Evolutionary conservation across 2,888 invertebrate species (phyloP).

Genomic region (Drosophila rubida): DNA sequence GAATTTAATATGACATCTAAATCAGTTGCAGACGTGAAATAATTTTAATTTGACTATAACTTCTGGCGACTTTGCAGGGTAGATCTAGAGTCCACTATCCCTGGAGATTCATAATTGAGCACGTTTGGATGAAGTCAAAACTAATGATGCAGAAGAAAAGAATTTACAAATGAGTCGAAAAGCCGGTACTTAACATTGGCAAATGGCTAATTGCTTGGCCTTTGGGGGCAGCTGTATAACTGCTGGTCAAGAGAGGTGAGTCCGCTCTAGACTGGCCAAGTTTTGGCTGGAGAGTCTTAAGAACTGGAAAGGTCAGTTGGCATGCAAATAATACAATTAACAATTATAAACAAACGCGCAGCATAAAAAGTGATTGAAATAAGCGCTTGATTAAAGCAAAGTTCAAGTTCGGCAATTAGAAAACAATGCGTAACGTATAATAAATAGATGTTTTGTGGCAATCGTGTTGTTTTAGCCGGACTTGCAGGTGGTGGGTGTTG

Average conservation of each 20-base stretch:
- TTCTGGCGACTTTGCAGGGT: slow-evolving; percentile 2
- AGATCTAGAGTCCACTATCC: slow-evolving; percentile 9
- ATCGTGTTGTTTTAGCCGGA: slow-evolving; percentile 33
- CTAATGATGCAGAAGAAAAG: slow-evolving; percentile 4
- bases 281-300: slow-evolving; percentile 2
- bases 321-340: slow-evolving; percentile 41
- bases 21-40: too few relatives aligned
- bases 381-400: slow-evolving; percentile 57
- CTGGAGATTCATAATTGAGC: slow-evolving; percentile 35
- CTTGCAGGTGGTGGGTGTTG: slow-evolving; percentile 36
- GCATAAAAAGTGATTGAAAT: slow-evolving; percentile 31
- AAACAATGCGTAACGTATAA: slow-evolving; percentile 45
- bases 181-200: slow-evolving; percentile 55
- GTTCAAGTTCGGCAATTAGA: slow-evolving; percentile 61
- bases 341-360: slow-evolving; percentile 35
- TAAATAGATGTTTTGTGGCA: slow-evolving; percentile 10
- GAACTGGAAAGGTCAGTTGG: slow-evolving; percentile 49
- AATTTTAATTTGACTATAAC: not conserved
- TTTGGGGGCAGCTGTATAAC: slow-evolving; percentile 21
- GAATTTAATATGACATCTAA: too few relatives aligned
- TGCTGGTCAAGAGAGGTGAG: slow-evolving; percentile 17
- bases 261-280: too few relatives aligned
- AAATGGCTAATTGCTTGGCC: slow-evolving; percentile 57
- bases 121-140: slow-evolving; percentile 33
- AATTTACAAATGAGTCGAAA: slow-evolving; percentile 21